Percentiles rank a stretch among this genome's conserved stretches.
phyloP scores from a whole-genome alignment of 1,140 invertebrate genomes.

The Ganaspis sp. region DNA sequence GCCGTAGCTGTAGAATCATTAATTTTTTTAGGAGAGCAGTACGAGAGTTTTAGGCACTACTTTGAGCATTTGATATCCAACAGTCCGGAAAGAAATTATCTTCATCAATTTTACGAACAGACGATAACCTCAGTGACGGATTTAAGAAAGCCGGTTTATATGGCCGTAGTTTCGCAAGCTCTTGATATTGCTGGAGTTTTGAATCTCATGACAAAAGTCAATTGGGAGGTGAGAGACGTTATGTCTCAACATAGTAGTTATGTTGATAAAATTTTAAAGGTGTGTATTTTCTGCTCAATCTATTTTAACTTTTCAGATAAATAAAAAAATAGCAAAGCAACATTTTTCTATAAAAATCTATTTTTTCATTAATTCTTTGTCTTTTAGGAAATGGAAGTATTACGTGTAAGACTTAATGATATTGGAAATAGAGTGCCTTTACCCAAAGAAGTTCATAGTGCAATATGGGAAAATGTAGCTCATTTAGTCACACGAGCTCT shows the following conservation, averaged over 20 bases:
- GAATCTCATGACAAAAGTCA: slow-evolving; percentile 91
- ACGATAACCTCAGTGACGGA: slow-evolving; percentile 84
- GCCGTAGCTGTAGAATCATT: slow-evolving; percentile 95
- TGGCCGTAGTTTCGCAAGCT: slow-evolving; percentile 85
- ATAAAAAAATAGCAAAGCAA: too few species aligned
- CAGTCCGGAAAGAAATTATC: slow-evolving; percentile 61
- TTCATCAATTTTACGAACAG: slow-evolving; percentile 86
- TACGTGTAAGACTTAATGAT: slow-evolving; percentile 85
- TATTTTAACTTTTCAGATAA: too few species aligned
- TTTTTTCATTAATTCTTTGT: too few species aligned
- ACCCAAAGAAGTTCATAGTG: slow-evolving; percentile 81
- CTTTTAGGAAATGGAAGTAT: slow-evolving; percentile 85
- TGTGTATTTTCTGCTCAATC: slow-evolving; percentile 70
- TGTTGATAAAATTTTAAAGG: slow-evolving; percentile 83
- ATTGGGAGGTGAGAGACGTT: slow-evolving; percentile 97
- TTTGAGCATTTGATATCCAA: slow-evolving; percentile 84
- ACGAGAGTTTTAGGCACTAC: slow-evolving; percentile 88
- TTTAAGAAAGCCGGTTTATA: slow-evolving; percentile 90
- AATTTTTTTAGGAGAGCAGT: slow-evolving; percentile 92
- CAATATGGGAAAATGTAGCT: slow-evolving; percentile 92
- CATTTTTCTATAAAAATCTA: too few species aligned
- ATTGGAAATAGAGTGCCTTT: slow-evolving; percentile 82
- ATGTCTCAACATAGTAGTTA: slow-evolving; percentile 96
- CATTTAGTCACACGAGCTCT: slow-evolving; percentile 89
- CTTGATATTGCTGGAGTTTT: slow-evolving; percentile 90